A percentile compares a stretch with the other conserved stretches of the same genome.
phyloP scores from a whole-genome alignment of 2,113 vertebrate species.

The Mixornis gularis region DNA sequence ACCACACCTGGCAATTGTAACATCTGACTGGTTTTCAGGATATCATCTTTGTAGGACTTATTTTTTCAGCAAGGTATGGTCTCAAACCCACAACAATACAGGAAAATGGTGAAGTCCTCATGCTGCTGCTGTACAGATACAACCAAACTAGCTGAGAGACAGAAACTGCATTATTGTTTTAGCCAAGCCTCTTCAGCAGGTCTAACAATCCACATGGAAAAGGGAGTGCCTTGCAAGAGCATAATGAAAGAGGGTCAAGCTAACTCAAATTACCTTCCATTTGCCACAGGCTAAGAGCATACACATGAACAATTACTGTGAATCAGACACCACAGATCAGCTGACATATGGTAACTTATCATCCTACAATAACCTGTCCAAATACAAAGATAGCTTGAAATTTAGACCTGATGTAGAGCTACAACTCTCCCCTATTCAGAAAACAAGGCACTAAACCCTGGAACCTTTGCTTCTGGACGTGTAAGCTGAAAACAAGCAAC shows the following conservation, averaged over 20 bases:
- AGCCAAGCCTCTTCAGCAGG: not conserved
- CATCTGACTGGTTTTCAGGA: not conserved
- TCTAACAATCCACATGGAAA: conserved; percentile 7
- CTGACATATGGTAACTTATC: conserved; percentile 53
- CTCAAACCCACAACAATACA: not conserved
- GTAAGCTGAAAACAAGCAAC: not conserved
- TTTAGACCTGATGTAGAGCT: not conserved
- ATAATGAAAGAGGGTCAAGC: conserved; percentile 44
- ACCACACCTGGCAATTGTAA: not conserved
- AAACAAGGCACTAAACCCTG: not conserved
- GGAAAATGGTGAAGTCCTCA: not conserved
- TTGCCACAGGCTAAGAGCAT: conserved; percentile 47
- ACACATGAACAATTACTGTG: conserved; percentile 45
- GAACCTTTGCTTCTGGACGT: not conserved
- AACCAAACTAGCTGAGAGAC: not conserved
- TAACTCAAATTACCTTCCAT: conserved; percentile 59
- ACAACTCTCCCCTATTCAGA: not conserved
- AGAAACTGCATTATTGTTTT: not conserved
- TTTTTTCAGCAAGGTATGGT: not conserved
- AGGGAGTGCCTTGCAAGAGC: conserved; percentile 30
- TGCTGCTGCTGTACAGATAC: not conserved
- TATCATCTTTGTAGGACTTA: not conserved
- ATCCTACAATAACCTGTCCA: conserved; percentile 28
- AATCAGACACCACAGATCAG: conserved; percentile 60
- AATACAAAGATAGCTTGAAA: conserved; percentile 36